Conservation (phyloP, 1,140 invertebrate genomes). For the Trichogramma pretiosum region DNA sequence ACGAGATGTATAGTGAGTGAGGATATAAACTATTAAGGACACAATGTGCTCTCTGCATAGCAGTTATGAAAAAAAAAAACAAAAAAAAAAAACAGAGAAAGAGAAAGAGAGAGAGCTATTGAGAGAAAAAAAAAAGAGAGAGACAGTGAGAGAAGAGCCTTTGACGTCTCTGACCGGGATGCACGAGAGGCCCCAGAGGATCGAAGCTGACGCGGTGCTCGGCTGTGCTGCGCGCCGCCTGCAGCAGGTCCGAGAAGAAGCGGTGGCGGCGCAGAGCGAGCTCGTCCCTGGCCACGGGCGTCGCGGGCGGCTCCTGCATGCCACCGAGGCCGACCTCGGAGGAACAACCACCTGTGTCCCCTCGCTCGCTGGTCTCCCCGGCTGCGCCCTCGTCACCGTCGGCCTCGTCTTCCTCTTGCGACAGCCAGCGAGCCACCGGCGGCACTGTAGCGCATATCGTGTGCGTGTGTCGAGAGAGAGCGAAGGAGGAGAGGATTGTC, state of each 20-base stretch:
- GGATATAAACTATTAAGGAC: too few species aligned
- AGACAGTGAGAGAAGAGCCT: background rate
- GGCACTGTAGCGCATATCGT: slow-evolving; percentile 25
- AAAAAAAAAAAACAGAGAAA: too few species aligned
- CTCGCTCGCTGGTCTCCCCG: too few species aligned
- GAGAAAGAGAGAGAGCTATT: too few species aligned
- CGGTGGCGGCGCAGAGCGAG: slow-evolving; percentile 63
- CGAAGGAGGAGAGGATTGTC: too few species aligned
- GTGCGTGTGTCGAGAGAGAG: too few species aligned
- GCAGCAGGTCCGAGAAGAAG: slow-evolving; percentile 67
- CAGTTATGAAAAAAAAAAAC: too few species aligned
- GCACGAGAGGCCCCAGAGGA: slow-evolving; percentile 58
- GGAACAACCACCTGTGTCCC: slow-evolving; percentile 17
- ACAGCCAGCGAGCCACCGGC: slow-evolving; percentile 34
- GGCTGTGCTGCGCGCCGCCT: slow-evolving; percentile 59
- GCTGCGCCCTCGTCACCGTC: background rate
- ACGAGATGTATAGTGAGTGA: too few species aligned
- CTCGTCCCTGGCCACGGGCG: slow-evolving; percentile 67
- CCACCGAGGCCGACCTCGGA: slow-evolving; percentile 40
- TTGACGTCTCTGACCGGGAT: slow-evolving; percentile 45
- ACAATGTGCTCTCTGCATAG: too few species aligned
- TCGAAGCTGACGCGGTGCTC: slow-evolving; percentile 67
- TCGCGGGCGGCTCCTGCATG: slow-evolving; percentile 60
- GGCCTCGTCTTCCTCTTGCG: slow-evolving; percentile 39
- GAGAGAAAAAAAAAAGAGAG: background rate